These are phyloP conservation scores for Halcyon smyrnensis DNA, from an alignment of 2,797 vertebrate genomes.

Conservation along the genomic window DNA sequence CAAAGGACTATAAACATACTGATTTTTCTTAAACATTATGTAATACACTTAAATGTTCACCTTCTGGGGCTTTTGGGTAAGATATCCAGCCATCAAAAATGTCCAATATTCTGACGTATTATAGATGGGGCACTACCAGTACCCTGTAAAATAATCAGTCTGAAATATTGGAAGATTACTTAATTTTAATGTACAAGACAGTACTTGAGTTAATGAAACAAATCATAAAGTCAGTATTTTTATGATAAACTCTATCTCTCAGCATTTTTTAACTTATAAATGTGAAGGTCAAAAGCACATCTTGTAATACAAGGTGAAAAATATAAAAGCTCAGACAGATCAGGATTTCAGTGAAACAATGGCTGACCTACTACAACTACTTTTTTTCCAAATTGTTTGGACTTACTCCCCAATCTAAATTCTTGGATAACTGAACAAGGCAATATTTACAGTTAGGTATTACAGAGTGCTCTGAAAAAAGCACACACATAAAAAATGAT, in stretches of 20 bases:
- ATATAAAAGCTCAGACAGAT: neutral
- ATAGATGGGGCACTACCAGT: neutral
- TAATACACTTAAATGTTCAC: neutral
- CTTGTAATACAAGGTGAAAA: neutral
- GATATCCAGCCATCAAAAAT: neutral
- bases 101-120: neutral
- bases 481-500: no score
- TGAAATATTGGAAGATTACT: neutral
- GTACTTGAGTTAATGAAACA: conserved; percentile 12
- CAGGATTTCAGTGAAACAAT: neutral
- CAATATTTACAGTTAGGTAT: neutral
- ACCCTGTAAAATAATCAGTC: neutral
- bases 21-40: neutral
- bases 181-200: neutral
- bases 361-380: neutral
- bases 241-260: neutral
- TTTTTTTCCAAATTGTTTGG: neutral
- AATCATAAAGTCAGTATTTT: neutral
- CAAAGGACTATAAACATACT: neutral
- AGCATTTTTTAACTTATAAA: neutral
- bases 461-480: neutral
- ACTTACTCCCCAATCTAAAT: neutral
- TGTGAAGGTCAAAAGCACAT: neutral
- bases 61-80: neutral
- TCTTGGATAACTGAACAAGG: neutral